Conservation (phyloP, 2,888 invertebrate species). For the Emmelina monodactyla region DNA sequence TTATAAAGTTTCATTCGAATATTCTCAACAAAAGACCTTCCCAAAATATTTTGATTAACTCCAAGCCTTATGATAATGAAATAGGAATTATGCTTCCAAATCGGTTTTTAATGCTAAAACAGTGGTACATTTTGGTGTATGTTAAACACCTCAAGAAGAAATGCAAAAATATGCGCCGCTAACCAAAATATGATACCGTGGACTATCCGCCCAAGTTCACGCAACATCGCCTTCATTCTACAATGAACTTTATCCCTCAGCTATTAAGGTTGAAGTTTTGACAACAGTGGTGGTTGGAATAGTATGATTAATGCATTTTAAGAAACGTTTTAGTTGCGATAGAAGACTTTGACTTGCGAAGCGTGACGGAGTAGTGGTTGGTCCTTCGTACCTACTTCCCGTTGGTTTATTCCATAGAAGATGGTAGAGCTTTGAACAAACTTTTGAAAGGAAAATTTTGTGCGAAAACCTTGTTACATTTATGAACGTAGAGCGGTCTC, state of each 20-base stretch:
- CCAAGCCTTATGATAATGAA: too few relatives aligned
- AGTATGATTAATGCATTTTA: slow-evolving; percentile 49
- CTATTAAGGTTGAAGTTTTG: slow-evolving; percentile 33
- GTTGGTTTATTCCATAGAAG: slow-evolving; percentile 23
- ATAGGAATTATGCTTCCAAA: too few relatives aligned
- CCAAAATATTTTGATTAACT: too few relatives aligned
- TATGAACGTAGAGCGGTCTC: too few relatives aligned
- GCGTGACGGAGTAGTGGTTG: slow-evolving; percentile 32
- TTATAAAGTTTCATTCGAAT: too few relatives aligned
- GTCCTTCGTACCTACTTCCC: too few relatives aligned
- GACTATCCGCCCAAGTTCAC: slow-evolving; percentile 30
- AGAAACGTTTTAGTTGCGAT: slow-evolving; percentile 45
- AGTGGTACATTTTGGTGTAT: too few relatives aligned
- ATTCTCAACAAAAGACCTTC: too few relatives aligned
- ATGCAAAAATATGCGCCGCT: slow-evolving; percentile 24
- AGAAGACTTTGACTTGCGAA: slow-evolving; percentile 42
- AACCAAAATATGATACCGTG: slow-evolving; percentile 22
- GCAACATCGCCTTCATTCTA: slow-evolving; percentile 24
- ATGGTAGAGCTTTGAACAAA: too few relatives aligned
- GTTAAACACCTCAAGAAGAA: slow-evolving; percentile 30
- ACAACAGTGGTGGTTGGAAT: slow-evolving; percentile 25
- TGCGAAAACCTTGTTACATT: too few relatives aligned
- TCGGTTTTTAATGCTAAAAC: too few relatives aligned
- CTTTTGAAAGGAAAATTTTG: slow-evolving; percentile 20
- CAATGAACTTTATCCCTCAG: slow-evolving; percentile 31